Conservation (phyloP, 1,140 invertebrate species). For the Gonioctena quinquepunctata region DNA sequence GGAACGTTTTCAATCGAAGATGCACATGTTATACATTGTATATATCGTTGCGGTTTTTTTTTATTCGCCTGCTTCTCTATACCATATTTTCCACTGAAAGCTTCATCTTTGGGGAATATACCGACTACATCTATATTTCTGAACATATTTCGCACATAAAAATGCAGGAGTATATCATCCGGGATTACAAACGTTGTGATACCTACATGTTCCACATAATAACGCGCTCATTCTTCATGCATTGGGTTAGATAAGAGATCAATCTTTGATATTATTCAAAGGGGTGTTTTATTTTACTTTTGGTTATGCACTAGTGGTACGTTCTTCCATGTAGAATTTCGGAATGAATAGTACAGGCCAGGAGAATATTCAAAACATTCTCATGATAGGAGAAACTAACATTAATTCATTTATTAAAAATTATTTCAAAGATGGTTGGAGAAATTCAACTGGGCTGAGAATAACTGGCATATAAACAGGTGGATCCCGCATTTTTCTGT, state of each 20-base stretch:
- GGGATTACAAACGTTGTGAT: conserved; percentile 3
- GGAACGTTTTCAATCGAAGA: too few species aligned
- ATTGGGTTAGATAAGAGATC: not conserved
- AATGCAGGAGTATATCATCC: conserved; percentile 2
- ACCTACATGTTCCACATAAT: conserved; percentile 4
- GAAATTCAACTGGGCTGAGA: too few species aligned
- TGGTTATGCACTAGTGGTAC: not conserved
- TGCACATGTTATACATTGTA: too few species aligned
- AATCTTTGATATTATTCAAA: conserved; percentile 2
- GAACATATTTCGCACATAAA: conserved; percentile 2
- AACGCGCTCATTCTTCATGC: not conserved
- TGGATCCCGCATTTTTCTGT: too few species aligned
- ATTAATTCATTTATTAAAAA: too few species aligned
- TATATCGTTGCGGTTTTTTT: too few species aligned
- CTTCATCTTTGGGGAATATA: not conserved
- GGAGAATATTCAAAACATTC: too few species aligned
- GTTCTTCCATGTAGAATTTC: not conserved
- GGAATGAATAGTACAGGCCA: not conserved
- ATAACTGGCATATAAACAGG: too few species aligned
- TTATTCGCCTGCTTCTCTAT: too few species aligned
- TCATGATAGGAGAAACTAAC: too few species aligned
- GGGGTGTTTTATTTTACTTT: not conserved
- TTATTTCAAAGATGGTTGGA: too few species aligned
- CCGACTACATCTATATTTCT: not conserved
- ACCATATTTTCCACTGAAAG: not conserved